phyloP scores from a whole-genome alignment of 2,797 vertebrate genomes.

The Sphaeramia orbicularis region DNA sequence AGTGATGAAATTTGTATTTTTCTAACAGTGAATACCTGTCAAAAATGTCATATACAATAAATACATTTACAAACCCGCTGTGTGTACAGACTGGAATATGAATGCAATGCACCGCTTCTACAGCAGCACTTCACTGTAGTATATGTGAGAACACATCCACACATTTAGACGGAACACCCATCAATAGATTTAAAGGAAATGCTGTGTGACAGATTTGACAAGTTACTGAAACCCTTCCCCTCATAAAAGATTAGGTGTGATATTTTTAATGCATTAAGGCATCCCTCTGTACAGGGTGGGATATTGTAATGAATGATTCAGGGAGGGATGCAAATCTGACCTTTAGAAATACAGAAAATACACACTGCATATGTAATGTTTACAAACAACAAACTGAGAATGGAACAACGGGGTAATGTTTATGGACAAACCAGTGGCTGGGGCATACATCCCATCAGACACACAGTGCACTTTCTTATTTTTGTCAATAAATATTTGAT shows the following conservation, averaged over 20 bases:
- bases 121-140: conserved; percentile 4
- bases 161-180: conserved; percentile 23
- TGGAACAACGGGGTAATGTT: conserved; percentile 4
- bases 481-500: too few relatives aligned
- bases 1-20: conserved; percentile 61
- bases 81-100: conserved; percentile 30
- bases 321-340: conserved; percentile 61
- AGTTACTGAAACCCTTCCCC: conserved; percentile 39
- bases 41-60: conserved; percentile 69
- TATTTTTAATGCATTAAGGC: conserved; percentile 66
- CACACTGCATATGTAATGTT: conserved; percentile 43
- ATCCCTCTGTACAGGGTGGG: conserved; percentile 29
- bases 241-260: conserved; percentile 54
- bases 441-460: too few relatives aligned
- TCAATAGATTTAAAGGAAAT: conserved; percentile 46
- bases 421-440: neutral
- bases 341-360: conserved; percentile 52
- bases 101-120: conserved; percentile 2
- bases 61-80: conserved; percentile 60
- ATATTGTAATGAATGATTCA: conserved; percentile 47
- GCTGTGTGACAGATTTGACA: conserved; percentile 51
- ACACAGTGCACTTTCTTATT: too few relatives aligned
- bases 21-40: conserved; percentile 66
- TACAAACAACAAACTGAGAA: conserved; percentile 20
- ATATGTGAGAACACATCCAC: conserved; percentile 19